A percentile compares a stretch with the other conserved stretches of the same genome.
phyloP scores from a whole-genome alignment of 1,140 invertebrate species.

The Habropoda laboriosa region DNA sequence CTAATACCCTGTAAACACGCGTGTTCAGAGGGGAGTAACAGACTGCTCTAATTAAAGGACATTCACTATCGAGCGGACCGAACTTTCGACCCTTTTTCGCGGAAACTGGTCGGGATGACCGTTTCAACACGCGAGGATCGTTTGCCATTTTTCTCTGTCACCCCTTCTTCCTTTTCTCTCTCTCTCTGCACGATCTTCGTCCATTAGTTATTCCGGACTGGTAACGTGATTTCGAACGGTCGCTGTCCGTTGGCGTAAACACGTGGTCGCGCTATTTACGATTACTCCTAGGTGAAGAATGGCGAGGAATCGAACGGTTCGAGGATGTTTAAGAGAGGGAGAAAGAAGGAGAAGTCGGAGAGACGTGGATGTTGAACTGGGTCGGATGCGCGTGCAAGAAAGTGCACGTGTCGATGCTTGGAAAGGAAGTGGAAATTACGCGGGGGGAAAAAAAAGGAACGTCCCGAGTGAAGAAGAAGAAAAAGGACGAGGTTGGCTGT shows the following conservation, averaged over 20 bases:
- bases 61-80: slow-evolving; percentile 59
- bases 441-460: slow-evolving; percentile 11
- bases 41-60: slow-evolving; percentile 63
- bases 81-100: slow-evolving; percentile 52
- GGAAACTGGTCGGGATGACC: slow-evolving; percentile 61
- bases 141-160: slow-evolving; percentile 5
- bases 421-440: slow-evolving; percentile 43
- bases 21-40: slow-evolving; percentile 26
- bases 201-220: background rate
- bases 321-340: background rate
- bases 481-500: background rate
- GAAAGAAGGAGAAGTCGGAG: too few species aligned
- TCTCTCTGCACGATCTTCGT: background rate
- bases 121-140: slow-evolving; percentile 31
- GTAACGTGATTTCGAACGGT: too few species aligned
- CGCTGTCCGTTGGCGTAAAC: too few species aligned
- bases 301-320: background rate
- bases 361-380: background rate
- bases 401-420: slow-evolving; percentile 49
- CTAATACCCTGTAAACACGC: slow-evolving; percentile 63
- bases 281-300: too few species aligned
- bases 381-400: slow-evolving; percentile 46
- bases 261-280: too few species aligned
- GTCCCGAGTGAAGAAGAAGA: too few species aligned
- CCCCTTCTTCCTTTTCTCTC: background rate